Evolutionary conservation across 2,797 vertebrate genomes (phyloP).

Genomic region (Gambusia yucatana): DNA sequence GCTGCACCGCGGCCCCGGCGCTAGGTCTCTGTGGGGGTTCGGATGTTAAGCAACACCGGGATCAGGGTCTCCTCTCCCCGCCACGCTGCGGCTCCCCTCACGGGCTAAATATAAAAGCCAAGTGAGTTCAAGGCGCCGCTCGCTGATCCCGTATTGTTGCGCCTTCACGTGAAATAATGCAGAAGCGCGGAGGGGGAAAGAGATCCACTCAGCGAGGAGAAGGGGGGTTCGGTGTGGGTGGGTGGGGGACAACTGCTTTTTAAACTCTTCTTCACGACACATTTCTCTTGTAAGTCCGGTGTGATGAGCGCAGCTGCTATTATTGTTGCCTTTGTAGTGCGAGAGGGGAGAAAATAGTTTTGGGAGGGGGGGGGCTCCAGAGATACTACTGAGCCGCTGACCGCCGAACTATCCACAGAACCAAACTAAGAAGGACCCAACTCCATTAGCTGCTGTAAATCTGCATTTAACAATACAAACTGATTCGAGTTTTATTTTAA

Average conservation of each 20-base stretch:
- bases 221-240: too few species aligned
- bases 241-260: slow-evolving; percentile 1
- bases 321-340: slow-evolving; percentile 69
- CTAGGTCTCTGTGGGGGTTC: neutral
- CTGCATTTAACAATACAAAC: neutral
- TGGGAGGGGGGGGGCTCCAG: slow-evolving; percentile 11
- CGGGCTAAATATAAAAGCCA: slow-evolving; percentile 74
- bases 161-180: slow-evolving; percentile 55
- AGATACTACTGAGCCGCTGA: slow-evolving; percentile 72
- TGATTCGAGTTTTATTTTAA: neutral
- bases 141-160: slow-evolving; percentile 62
- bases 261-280: slow-evolving; percentile 38
- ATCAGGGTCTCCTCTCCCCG: slow-evolving; percentile 45
- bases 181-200: slow-evolving; percentile 14
- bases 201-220: neutral
- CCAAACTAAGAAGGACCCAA: slow-evolving; percentile 21
- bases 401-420: slow-evolving; percentile 32
- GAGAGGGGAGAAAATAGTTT: slow-evolving; percentile 36
- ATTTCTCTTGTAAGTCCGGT: slow-evolving; percentile 27
- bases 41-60: slow-evolving; percentile 50
- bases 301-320: slow-evolving; percentile 72
- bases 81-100: slow-evolving; percentile 32
- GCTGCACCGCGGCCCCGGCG: slow-evolving; percentile 1
- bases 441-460: neutral
- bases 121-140: slow-evolving; percentile 68